phyloP scores from a whole-genome alignment of 2,888 invertebrate genomes.

The Clistopyga incitator region DNA sequence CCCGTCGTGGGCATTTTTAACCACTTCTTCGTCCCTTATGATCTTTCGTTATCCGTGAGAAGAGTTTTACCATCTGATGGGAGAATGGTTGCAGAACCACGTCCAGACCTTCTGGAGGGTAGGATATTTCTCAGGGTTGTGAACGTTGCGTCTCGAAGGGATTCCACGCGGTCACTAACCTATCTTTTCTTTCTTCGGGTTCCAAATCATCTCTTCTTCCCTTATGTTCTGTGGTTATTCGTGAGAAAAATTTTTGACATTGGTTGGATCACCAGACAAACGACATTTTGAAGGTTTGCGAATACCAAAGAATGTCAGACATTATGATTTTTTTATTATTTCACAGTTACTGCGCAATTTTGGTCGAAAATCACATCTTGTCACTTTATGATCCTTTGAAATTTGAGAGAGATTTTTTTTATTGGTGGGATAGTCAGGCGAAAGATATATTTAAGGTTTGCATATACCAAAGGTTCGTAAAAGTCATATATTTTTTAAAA shows the following conservation, averaged over 20 bases:
- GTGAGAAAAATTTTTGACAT: slow-evolving; percentile 18
- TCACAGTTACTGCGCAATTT: no score
- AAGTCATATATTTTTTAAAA: background rate
- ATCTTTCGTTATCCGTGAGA: slow-evolving; percentile 5
- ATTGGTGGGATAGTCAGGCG: no score
- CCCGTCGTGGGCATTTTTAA: background rate
- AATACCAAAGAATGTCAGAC: background rate
- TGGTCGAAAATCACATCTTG: background rate
- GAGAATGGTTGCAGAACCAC: background rate
- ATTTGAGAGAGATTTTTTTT: no score
- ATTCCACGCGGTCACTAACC: background rate
- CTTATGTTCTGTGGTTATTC: slow-evolving; percentile 29
- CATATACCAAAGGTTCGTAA: no score
- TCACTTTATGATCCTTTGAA: background rate
- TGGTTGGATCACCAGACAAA: background rate
- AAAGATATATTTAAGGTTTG: no score
- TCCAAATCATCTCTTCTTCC: slow-evolving; percentile 22
- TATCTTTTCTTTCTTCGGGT: background rate
- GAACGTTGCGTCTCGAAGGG: background rate
- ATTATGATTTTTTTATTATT: no score
- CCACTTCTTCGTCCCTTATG: background rate
- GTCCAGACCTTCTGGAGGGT: background rate
- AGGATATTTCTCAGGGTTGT: slow-evolving; percentile 1
- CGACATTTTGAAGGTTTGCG: background rate
- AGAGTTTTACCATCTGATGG: background rate